Evolutionary conservation across 2,797 vertebrate species (phyloP).

Genomic region (Paratrypauchen microcephalus): DNA sequence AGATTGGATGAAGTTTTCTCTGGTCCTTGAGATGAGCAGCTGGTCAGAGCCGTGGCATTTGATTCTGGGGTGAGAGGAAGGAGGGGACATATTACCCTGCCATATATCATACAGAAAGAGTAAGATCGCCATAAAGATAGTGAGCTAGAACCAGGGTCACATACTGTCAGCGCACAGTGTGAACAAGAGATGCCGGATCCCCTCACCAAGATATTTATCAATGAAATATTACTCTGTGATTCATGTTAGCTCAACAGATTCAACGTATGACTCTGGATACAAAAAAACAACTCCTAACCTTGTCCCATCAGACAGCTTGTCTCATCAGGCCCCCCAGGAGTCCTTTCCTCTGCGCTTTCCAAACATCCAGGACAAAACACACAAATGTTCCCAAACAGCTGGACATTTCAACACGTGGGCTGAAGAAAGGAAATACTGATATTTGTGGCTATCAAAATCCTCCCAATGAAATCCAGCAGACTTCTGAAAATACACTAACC

Average conservation of each 20-base stretch:
- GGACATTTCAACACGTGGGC: neutral
- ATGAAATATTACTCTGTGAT: conserved; percentile 55
- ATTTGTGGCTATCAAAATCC: conserved; percentile 45
- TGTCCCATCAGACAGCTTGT: conserved; percentile 40
- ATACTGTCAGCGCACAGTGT: conserved; percentile 37
- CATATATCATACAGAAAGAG: conserved; percentile 52
- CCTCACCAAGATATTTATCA: conserved; percentile 47
- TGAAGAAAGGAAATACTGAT: neutral
- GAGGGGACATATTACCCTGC: conserved; percentile 37
- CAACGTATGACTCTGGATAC: conserved; percentile 34
- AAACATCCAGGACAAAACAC: conserved; percentile 61
- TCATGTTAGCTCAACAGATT: conserved; percentile 47
- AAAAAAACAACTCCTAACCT: conserved; percentile 56
- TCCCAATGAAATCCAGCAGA: conserved; percentile 60
- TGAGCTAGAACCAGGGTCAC: conserved; percentile 44
- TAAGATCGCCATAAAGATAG: conserved; percentile 40
- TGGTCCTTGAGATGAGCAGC: conserved; percentile 57
- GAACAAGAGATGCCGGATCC: conserved; percentile 51
- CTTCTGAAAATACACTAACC: conserved; percentile 53
- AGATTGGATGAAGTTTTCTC: conserved; percentile 46
- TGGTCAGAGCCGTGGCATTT: conserved; percentile 64
- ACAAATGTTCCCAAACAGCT: conserved; percentile 29
- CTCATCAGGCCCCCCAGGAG: conserved; percentile 40
- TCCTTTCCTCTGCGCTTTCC: conserved; percentile 35
- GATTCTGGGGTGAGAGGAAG: conserved; percentile 40